Evolutionary conservation across 2,797 vertebrate species (phyloP), one percentile per base, ranked within the genome.

Genomic region (Serranus cabrilla): DNA sequence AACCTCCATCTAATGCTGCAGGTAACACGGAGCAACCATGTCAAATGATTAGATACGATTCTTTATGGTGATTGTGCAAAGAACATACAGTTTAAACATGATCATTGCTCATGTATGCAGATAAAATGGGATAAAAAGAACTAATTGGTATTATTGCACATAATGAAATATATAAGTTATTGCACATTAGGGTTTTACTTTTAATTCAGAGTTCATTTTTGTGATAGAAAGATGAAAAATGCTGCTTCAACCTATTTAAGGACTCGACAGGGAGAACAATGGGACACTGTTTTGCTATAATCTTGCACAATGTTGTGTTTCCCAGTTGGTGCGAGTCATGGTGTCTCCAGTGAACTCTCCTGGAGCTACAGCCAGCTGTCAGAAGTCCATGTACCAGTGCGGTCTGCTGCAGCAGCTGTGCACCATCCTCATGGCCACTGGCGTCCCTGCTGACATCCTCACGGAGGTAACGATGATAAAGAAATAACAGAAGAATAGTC

Each of bases 1-100:
- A 99, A 99, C 81, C 96, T 99, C 55, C 98, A 99, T 81, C 94
- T 99, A 17, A 99, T 99, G 98, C 92, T 99, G 31, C 98, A 99
- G 97, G 98, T 99, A 93, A 74, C 0, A 0, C 23, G 17, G 2
- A 49, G 2, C 23, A 14, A 0, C 27, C 21, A 18, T 0, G 5
- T 47, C 3, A 18, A 57, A 37, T 2, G 7, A 14, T 43, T 16
- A 2, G 3, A 27, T 27, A 3, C 3, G 3, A 27, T 6, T 27
- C 27, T 6, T 27, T 27, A 27, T 27, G 3, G 27, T 27, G 27
- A 3, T 27, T 27, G 27, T 27, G 27, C 27, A 27, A 27, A 27
- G n/a, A 27, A 27, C 27, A 27, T 27, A 27, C 27, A n/a, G n/a
- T n/a, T n/a, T n/a, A n/a, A n/a, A n/a, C n/a, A n/a, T n/a, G n/a